phyloP scores from a whole-genome alignment of 2,888 invertebrate genomes.

The Clepsis dumicolana region DNA sequence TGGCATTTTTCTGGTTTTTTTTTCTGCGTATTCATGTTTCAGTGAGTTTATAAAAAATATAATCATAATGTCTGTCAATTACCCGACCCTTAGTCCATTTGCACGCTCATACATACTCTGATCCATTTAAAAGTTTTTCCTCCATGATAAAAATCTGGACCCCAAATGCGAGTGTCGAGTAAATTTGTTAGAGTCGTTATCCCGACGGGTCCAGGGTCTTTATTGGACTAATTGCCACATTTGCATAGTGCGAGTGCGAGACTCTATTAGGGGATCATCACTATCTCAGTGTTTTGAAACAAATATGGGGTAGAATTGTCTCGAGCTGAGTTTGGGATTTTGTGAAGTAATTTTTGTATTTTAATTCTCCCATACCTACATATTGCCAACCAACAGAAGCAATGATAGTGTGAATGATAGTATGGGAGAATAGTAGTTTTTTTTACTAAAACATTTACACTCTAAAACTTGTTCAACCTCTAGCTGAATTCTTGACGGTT shows the following conservation, averaged over 20 bases:
- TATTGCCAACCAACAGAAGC: too few relatives aligned
- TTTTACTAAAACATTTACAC: too few relatives aligned
- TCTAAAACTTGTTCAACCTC: too few relatives aligned
- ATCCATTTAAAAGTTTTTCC: conserved; percentile 38
- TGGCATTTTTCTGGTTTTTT: too few relatives aligned
- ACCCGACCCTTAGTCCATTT: conserved; percentile 20
- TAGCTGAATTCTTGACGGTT: too few relatives aligned
- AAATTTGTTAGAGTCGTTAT: conserved; percentile 66
- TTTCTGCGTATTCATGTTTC: too few relatives aligned
- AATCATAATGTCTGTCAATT: conserved; percentile 6
- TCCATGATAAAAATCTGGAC: conserved; percentile 53
- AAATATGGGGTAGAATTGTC: conserved; percentile 63
- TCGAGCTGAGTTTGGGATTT: conserved; percentile 49
- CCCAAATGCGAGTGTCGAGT: conserved; percentile 54
- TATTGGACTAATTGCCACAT: conserved; percentile 76
- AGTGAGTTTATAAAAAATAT: too few relatives aligned
- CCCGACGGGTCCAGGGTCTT: conserved; percentile 62
- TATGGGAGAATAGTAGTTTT: too few relatives aligned
- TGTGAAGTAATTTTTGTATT: conserved; percentile 49
- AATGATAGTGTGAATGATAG: too few relatives aligned
- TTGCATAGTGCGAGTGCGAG: conserved; percentile 74
- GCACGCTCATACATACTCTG: conserved; percentile 9
- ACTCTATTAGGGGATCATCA: conserved; percentile 70
- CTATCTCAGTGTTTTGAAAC: conserved; percentile 72
- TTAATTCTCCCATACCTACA: too few relatives aligned